Conservation (phyloP, 2,888 invertebrate species). For the Plagodis pulveraria region DNA sequence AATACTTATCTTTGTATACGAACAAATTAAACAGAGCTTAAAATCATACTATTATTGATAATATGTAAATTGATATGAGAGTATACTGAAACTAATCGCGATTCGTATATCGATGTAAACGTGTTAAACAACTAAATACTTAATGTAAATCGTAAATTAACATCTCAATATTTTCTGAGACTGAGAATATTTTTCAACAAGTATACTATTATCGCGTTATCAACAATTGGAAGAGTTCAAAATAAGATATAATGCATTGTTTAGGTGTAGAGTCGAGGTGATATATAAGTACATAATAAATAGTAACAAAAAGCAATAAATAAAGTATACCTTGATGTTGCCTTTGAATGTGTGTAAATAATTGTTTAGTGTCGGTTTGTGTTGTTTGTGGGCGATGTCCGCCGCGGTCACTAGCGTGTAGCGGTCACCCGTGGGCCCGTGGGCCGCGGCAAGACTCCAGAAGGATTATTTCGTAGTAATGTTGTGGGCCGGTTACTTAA, state of each 20-base stretch:
- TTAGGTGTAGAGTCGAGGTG: slow-evolving; percentile 71
- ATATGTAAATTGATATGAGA: slow-evolving; percentile 65
- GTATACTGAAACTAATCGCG: slow-evolving; percentile 55
- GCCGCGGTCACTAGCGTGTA: neutral
- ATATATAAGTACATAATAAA: slow-evolving; percentile 81
- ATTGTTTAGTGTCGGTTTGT: slow-evolving; percentile 64
- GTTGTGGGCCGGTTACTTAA: slow-evolving; percentile 82
- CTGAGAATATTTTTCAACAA: slow-evolving; percentile 66
- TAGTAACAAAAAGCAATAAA: slow-evolving; percentile 83
- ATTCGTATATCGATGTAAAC: slow-evolving; percentile 33
- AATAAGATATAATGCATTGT: slow-evolving; percentile 64
- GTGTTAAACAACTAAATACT: slow-evolving; percentile 21
- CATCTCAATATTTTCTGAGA: slow-evolving; percentile 55
- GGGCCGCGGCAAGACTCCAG: slow-evolving; percentile 47
- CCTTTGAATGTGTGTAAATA: slow-evolving; percentile 79
- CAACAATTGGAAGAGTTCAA: slow-evolving; percentile 64
- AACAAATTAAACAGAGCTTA: slow-evolving; percentile 83
- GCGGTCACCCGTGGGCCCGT: neutral
- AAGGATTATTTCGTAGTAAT: slow-evolving; percentile 77
- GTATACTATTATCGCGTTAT: slow-evolving; percentile 53
- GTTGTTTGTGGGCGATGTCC: slow-evolving; percentile 57
- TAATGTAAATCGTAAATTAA: slow-evolving; percentile 9
- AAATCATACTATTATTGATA: slow-evolving; percentile 65
- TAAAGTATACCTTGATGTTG: slow-evolving; percentile 85
- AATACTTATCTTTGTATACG: slow-evolving; percentile 80